phyloP scores from a whole-genome alignment of 2,113 vertebrate species.

The Oryzias woworae region DNA sequence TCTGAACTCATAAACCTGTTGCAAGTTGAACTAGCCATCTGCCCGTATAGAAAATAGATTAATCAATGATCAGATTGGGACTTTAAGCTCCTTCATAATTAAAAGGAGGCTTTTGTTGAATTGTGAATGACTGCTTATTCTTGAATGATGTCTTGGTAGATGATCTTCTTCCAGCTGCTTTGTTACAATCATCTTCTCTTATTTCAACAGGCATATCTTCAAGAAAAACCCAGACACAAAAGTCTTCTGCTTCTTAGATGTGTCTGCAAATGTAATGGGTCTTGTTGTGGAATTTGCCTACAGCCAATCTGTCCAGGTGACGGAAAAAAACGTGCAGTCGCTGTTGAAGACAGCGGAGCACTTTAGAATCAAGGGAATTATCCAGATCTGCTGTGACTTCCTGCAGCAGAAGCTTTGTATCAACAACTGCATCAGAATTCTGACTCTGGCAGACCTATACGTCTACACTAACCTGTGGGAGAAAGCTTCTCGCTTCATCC shows the following conservation, averaged over 20 bases:
- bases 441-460: constrained; percentile 51
- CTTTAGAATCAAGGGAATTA: constrained; percentile 73
- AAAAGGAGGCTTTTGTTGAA: background rate
- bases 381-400: constrained; percentile 78
- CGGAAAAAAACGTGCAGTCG: constrained; percentile 70
- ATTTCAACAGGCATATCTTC: constrained; percentile 29
- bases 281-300: constrained; percentile 28
- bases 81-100: background rate
- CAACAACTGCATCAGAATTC: constrained; percentile 74
- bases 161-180: background rate
- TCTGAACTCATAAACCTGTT: no score
- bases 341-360: constrained; percentile 77
- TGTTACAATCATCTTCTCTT: background rate
- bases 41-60: background rate
- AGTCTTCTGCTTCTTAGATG: constrained; percentile 4
- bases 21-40: no score
- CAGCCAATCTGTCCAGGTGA: constrained; percentile 54
- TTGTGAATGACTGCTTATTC: background rate
- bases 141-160: background rate
- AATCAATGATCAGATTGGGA: background rate
- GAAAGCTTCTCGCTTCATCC: constrained; percentile 75
- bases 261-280: constrained; percentile 1
- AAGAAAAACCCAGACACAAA: background rate
- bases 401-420: constrained; percentile 76
- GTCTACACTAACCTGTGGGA: constrained; percentile 70